Conservation (phyloP, 2,113 vertebrate genomes). For the Leptocoma aspasia region DNA sequence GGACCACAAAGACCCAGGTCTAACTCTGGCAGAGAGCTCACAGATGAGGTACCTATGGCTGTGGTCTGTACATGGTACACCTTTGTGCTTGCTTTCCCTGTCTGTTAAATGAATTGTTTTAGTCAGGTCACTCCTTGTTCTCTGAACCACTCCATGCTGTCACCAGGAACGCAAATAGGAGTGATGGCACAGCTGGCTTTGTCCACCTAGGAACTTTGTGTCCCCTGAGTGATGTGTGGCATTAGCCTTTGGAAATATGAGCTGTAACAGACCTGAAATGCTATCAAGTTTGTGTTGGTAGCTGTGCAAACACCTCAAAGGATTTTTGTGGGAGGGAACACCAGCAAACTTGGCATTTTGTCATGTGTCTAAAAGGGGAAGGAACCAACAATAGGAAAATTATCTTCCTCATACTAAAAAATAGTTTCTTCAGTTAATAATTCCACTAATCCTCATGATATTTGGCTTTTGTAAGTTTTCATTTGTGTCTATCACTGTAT, state of each 20-base stretch:
- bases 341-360: neutral
- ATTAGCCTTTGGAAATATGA: neutral
- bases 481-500: neutral
- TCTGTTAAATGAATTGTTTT: neutral
- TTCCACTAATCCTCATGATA: neutral
- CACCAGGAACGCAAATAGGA: neutral
- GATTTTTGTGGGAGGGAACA: neutral
- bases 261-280: neutral
- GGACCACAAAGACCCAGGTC: conserved; percentile 94
- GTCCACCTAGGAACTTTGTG: neutral
- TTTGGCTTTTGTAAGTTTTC: neutral
- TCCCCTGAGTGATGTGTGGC: neutral
- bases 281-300: neutral
- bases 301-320: neutral
- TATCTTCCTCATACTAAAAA: neutral
- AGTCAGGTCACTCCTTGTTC: neutral
- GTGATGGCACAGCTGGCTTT: neutral
- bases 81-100: neutral
- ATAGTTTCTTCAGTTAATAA: neutral
- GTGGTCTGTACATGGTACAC: neutral
- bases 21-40: conserved; percentile 95
- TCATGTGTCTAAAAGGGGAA: neutral
- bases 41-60: conserved; percentile 86
- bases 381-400: neutral
- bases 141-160: neutral